Conservation (phyloP, 2,888 invertebrate genomes). For the Drosophila koepferae region DNA sequence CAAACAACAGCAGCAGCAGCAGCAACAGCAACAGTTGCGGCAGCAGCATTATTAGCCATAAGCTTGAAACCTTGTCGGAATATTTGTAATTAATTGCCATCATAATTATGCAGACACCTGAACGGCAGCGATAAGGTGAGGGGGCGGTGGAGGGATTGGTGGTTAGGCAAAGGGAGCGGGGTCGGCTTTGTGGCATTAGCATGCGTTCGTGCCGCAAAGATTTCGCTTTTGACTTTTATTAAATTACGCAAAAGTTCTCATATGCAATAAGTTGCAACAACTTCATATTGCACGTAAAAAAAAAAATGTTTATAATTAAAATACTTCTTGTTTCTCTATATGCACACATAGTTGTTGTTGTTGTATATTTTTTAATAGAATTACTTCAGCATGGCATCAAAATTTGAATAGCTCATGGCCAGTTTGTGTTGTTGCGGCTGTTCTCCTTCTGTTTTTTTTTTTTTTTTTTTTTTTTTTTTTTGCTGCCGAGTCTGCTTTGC, state of each 20-base stretch:
- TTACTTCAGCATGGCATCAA: constrained; percentile 17
- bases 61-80: constrained; percentile 51
- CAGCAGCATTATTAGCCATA: constrained; percentile 3
- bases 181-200: constrained; percentile 6
- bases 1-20: constrained; percentile 1
- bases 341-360: background rate
- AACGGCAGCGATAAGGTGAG: background rate
- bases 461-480: too few species aligned
- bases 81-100: constrained; percentile 68
- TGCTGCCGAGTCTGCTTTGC: constrained; percentile 53
- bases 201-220: constrained; percentile 32
- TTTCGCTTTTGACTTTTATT: constrained; percentile 48
- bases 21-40: background rate
- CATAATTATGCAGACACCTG: constrained; percentile 57
- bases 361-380: background rate
- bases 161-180: background rate
- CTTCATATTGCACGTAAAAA: constrained; percentile 25
- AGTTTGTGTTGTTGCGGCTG: constrained; percentile 28
- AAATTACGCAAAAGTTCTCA: constrained; percentile 50
- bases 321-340: constrained; percentile 27
- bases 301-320: constrained; percentile 51
- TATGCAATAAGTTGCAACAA: constrained; percentile 48
- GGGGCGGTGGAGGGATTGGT: rapidly evolving
- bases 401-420: constrained; percentile 69
- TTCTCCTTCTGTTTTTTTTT: too few species aligned